These are phyloP conservation scores for Apotomis betuletana DNA, from an alignment of 2,888 invertebrate species.

Conservation along the genomic window DNA sequence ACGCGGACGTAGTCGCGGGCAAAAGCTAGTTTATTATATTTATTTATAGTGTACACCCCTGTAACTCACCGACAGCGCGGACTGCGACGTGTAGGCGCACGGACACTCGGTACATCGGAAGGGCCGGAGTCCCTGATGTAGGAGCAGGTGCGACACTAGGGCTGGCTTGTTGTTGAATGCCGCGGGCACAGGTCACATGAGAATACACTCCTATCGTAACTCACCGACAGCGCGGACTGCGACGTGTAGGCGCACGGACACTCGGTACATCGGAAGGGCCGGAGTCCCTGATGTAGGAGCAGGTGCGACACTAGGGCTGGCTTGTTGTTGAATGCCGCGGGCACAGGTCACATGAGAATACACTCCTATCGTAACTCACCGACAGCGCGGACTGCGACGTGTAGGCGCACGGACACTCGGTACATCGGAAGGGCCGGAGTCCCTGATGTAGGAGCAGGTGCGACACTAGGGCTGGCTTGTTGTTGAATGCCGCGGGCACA, in stretches of 20 bases:
- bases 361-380: slow-evolving; percentile 47
- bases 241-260: slow-evolving; percentile 67
- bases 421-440: slow-evolving; percentile 63
- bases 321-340: no score
- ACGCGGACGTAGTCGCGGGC: no score
- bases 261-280: slow-evolving; percentile 62
- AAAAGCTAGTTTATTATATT: no score
- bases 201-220: no score
- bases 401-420: slow-evolving; percentile 61
- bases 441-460: slow-evolving; percentile 61
- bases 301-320: slow-evolving; percentile 26
- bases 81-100: slow-evolving; percentile 61
- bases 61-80: slow-evolving; percentile 58
- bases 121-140: slow-evolving; percentile 67
- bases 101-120: slow-evolving; percentile 61
- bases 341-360: no score
- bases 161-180: no score
- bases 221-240: slow-evolving; percentile 53
- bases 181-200: no score
- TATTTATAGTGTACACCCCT: no score
- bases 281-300: slow-evolving; percentile 62
- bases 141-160: slow-evolving; percentile 44
- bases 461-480: not conserved
- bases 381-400: slow-evolving; percentile 59
- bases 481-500: no score